Evolutionary conservation across 2,888 invertebrate genomes (phyloP).

Genomic region (Patella ulyssiponensis): DNA sequence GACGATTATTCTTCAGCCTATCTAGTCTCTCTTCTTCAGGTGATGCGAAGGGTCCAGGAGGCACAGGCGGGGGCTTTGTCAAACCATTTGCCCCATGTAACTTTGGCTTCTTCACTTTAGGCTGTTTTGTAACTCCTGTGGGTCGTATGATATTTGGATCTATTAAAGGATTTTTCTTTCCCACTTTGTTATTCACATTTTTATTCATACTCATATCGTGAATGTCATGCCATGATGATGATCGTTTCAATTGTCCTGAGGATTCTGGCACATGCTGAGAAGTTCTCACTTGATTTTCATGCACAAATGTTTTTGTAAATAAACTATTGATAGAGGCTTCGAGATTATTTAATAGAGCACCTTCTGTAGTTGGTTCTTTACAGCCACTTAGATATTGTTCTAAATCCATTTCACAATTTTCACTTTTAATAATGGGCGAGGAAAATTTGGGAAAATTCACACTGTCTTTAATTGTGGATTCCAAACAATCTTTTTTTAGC

Average conservation of each 20-base stretch:
- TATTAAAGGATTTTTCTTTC: constrained; percentile 1
- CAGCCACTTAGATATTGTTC: neutral
- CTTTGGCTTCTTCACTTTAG: neutral
- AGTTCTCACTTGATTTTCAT: constrained; percentile 17
- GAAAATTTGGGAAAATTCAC: neutral
- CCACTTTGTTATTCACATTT: constrained; percentile 5
- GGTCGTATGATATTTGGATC: constrained; percentile 18
- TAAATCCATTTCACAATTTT: constrained; percentile 4
- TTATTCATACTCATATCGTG: constrained; percentile 22
- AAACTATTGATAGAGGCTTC: constrained; percentile 25
- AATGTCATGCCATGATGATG: constrained; percentile 7
- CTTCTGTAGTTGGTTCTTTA: neutral
- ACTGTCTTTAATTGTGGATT: too few relatives aligned
- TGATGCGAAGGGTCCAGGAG: neutral
- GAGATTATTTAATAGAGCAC: constrained; percentile 18
- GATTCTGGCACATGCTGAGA: constrained; percentile 6
- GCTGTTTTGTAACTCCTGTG: neutral
- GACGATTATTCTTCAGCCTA: constrained; percentile 79
- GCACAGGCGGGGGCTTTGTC: neutral
- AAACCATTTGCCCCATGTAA: neutral
- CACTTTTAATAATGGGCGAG: neutral
- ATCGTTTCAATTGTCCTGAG: neutral
- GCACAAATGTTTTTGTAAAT: constrained; percentile 20
- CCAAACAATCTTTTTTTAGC: too few relatives aligned
- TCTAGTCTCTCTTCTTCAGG: constrained; percentile 70